A percentile compares a stretch with the other conserved stretches of the same genome.
Conservation (phyloP, 2,888 invertebrate species). For the Cheilosia grossa region DNA sequence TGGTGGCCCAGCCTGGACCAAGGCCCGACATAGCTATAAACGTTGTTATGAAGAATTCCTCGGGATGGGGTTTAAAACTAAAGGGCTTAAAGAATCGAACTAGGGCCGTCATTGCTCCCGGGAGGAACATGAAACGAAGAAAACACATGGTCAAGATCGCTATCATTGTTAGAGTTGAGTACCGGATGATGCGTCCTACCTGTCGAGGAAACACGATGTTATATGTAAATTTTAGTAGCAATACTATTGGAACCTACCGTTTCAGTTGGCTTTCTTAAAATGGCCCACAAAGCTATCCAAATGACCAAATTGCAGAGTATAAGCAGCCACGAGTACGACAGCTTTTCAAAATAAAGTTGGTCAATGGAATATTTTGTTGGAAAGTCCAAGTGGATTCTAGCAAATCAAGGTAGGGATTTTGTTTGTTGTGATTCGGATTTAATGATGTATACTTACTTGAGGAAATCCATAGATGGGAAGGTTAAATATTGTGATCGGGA, state of each 20-base stretch:
- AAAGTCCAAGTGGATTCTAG: constrained; percentile 21
- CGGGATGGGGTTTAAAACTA: background rate
- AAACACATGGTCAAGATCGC: constrained; percentile 73
- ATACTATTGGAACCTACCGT: constrained; percentile 1
- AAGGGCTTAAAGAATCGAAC: background rate
- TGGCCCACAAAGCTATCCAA: constrained; percentile 35
- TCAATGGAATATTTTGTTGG: background rate
- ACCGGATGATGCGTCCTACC: constrained; percentile 80
- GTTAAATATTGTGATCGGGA: background rate
- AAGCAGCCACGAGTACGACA: constrained; percentile 66
- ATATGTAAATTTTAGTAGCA: no score
- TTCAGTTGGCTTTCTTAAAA: constrained; percentile 25
- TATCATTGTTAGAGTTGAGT: constrained; percentile 78
- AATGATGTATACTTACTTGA: constrained; percentile 19
- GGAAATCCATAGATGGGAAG: constrained; percentile 40
- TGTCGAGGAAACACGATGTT: constrained; percentile 46
- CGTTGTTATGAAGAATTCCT: background rate
- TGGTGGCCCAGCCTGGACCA: constrained; percentile 63
- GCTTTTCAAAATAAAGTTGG: background rate
- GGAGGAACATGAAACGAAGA: constrained; percentile 51
- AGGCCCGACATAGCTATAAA: constrained; percentile 18
- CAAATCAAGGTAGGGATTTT: background rate
- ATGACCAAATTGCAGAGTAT: constrained; percentile 47
- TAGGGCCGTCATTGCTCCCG: constrained; percentile 9
- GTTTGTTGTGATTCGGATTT: background rate